A percentile compares a stretch with the other conserved stretches of the same genome.
Evolutionary conservation across 2,797 vertebrate genomes (phyloP).

Genomic region (Chrosomus eos): DNA sequence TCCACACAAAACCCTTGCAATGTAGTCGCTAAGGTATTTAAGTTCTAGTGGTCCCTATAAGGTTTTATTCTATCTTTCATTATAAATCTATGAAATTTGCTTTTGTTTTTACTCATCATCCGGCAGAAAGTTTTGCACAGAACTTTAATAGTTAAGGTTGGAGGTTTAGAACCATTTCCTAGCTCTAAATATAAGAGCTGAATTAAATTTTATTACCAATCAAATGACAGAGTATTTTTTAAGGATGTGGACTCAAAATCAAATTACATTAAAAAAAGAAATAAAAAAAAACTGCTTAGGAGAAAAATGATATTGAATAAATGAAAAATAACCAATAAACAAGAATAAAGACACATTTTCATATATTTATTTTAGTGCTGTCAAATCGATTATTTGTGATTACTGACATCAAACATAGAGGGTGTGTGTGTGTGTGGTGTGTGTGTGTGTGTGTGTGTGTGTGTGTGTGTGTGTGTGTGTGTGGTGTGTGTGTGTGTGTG

Average conservation of each 20-base stretch:
- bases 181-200: neutral
- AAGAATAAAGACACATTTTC: neutral
- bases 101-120: neutral
- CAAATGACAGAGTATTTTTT: neutral
- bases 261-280: neutral
- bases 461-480: too few relatives aligned
- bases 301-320: neutral
- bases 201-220: neutral
- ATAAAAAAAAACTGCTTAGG: neutral
- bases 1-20: too few relatives aligned
- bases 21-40: neutral
- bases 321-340: neutral
- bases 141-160: neutral
- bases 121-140: neutral
- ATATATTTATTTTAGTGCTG: neutral
- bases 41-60: neutral
- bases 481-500: too few relatives aligned
- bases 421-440: too few relatives aligned
- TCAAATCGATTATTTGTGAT: neutral
- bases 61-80: neutral
- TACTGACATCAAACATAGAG: too few relatives aligned
- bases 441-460: too few relatives aligned
- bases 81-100: neutral
- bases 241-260: neutral
- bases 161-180: neutral